phyloP scores from a whole-genome alignment of 2,797 vertebrate genomes.

The Adelosebastes latens region DNA sequence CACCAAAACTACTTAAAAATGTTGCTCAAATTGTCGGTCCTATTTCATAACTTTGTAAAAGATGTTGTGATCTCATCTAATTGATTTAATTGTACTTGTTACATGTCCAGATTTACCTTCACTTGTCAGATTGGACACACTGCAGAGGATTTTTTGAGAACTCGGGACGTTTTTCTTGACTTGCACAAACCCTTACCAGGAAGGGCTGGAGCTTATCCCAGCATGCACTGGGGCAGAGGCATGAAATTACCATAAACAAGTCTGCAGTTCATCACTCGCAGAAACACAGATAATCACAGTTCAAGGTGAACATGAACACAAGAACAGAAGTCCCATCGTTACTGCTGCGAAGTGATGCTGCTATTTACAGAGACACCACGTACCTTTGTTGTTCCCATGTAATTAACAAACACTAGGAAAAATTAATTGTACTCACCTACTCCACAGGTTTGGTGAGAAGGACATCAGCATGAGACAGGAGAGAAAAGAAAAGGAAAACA shows the following conservation, averaged over 20 bases:
- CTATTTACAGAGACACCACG: no score
- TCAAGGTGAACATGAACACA: not conserved
- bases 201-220: not conserved
- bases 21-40: not conserved
- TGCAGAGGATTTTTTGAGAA: not conserved
- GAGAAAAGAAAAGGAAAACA: not conserved
- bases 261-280: not conserved
- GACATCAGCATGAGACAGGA: constrained; percentile 9
- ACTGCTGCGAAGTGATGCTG: no score
- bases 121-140: not conserved
- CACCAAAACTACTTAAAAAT: not conserved
- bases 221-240: not conserved
- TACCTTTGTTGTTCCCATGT: no score
- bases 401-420: not conserved
- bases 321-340: no score
- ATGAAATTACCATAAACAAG: not conserved
- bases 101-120: constrained; percentile 5
- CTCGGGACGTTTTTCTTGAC: not conserved
- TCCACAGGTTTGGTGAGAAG: not conserved
- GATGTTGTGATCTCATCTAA: not conserved
- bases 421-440: constrained; percentile 71
- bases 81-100: constrained; percentile 4
- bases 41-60: not conserved
- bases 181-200: not conserved
- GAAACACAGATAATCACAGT: not conserved